Base-by-base conservation (phyloP, 1,140 invertebrate genomes). In the Drosophila subobscura region DNA sequence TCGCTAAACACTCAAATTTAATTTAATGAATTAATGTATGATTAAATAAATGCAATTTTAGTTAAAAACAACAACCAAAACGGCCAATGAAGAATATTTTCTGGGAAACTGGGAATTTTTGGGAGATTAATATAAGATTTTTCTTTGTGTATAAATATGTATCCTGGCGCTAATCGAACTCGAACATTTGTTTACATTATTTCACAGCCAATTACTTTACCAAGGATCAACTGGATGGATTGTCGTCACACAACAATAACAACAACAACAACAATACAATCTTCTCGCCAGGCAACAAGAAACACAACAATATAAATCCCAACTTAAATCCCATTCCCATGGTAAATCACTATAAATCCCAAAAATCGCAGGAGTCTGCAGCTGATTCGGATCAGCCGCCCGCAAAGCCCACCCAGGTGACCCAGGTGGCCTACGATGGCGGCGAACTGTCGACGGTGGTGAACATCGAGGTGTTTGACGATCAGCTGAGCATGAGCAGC, bases 401-500 rank as follows among this genome's bases (percentile, higher is more conserved):
- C 25, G 61, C 64, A 23, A 75, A 52, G 59, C 72, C 68, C 60
- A 7, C 10, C 33, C 33, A 37, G 33, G 33, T 37, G 33, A 37
- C 33, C 33, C 33, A 12, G 33, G 33, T 37, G 3, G 53, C 37
- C 4, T 63, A 49, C 0, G 57, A 59, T 20, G 54, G 41, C 16
- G 60, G 50, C 3, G 90, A 81, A 54, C 49, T 73, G 47, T 72
- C 81, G 2, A 91, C 89, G 2, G 90, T 91, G 70, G 90, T 90
- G 12, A 91, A 90, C 27, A 91, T 91, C 27, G 92, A 92, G 61
- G 90, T 91, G n/a, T 94, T 94, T 71, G 95, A 94, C 29, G 96
- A 96, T 76, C 96, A 96, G 79, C 86, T 96, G 42, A 96, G 96
- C 83, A 95, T 95, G 10, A 96, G 96, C 83, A 96, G 95, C 86